Evolutionary conservation across 2,888 invertebrate species (phyloP).

Genomic region (Dendrolimus houi): DNA sequence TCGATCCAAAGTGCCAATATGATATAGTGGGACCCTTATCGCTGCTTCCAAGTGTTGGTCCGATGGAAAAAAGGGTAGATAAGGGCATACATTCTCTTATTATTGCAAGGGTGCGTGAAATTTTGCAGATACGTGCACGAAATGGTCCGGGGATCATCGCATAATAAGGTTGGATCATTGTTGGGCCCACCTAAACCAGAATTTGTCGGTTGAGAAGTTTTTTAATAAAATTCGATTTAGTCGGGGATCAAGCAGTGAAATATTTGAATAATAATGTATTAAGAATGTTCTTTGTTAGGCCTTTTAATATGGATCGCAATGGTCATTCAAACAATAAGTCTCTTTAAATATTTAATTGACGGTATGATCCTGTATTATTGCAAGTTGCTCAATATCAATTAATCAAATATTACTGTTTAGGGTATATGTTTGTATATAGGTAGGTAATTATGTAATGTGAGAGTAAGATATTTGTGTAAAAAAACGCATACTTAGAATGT

Average conservation of each 20-base stretch:
- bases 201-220: constrained; percentile 24
- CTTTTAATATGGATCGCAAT: neutral
- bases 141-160: constrained; percentile 48
- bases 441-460: no score
- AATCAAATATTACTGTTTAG: no score
- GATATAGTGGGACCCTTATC: constrained; percentile 67
- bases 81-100: constrained; percentile 50
- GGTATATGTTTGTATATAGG: no score
- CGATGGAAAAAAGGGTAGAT: constrained; percentile 70
- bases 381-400: no score
- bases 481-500: no score
- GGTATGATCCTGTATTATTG: no score
- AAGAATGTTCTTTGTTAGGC: neutral
- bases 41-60: constrained; percentile 37
- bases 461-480: no score
- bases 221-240: constrained; percentile 36
- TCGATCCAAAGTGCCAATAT: constrained; percentile 65
- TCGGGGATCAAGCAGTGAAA: constrained; percentile 4
- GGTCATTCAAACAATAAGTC: no score
- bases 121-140: constrained; percentile 59
- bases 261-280: neutral
- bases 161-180: constrained; percentile 38
- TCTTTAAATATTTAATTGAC: no score
- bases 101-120: constrained; percentile 71
- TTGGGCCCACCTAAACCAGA: constrained; percentile 18